phyloP scores from a whole-genome alignment of 2,797 vertebrate species.

The Rhyacichthys aspro region DNA sequence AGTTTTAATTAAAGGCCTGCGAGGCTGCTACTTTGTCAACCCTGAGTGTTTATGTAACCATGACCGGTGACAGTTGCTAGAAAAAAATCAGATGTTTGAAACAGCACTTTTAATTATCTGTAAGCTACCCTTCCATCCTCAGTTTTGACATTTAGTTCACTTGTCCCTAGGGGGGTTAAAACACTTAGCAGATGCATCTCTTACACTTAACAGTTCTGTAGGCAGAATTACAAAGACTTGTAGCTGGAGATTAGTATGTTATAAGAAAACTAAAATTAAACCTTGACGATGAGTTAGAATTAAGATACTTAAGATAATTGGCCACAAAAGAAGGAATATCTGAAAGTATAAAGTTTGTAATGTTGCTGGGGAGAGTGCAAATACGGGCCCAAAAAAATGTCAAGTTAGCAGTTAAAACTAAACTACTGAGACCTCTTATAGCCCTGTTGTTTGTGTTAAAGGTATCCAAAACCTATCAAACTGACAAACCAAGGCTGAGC shows the following conservation, averaged over 20 bases:
- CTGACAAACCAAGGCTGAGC: constrained; percentile 61
- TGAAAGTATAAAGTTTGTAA: constrained; percentile 20
- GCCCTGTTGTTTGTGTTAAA: constrained; percentile 67
- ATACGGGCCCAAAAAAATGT: constrained; percentile 68
- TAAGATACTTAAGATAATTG: constrained; percentile 1
- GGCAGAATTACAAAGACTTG: constrained; percentile 41
- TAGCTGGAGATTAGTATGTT: not conserved
- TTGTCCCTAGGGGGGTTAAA: constrained; percentile 61
- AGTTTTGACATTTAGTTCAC: constrained; percentile 64
- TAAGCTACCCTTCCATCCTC: constrained; percentile 39
- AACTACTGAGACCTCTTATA: constrained; percentile 60
- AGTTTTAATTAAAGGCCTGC: constrained; percentile 68
- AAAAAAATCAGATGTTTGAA: constrained; percentile 15
- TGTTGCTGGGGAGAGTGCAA: constrained; percentile 33
- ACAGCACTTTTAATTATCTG: constrained; percentile 60
- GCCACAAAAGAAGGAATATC: constrained; percentile 10
- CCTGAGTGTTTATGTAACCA: constrained; percentile 25
- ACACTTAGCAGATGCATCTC: constrained; percentile 56
- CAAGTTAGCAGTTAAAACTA: constrained; percentile 71
- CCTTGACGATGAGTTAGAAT: not conserved
- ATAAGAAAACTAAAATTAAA: not conserved
- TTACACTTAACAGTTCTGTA: constrained; percentile 52
- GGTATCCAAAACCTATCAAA: constrained; percentile 73
- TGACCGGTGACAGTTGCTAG: constrained; percentile 34
- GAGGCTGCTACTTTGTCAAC: constrained; percentile 29